Evolutionary conservation across 2,113 vertebrate genomes (phyloP).

Genomic region (Nerophis ophidion): DNA sequence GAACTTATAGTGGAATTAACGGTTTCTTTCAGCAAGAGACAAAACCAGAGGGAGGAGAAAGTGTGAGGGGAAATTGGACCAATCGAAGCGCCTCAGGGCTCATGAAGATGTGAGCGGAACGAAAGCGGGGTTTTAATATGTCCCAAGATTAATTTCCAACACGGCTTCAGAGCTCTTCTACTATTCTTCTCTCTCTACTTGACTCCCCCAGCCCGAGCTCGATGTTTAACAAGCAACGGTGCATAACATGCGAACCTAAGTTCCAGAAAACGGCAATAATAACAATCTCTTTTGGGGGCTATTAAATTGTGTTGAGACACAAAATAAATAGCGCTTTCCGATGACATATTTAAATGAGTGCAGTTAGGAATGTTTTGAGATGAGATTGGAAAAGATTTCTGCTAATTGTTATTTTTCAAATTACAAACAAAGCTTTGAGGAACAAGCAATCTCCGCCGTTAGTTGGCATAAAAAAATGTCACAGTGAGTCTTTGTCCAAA

Average conservation of each 20-base stretch:
- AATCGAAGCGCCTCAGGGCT: slow-evolving; percentile 5
- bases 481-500: no score
- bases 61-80: slow-evolving; percentile 11
- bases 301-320: slow-evolving; percentile 24
- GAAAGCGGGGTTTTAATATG: slow-evolving; percentile 27
- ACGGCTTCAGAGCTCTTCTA: slow-evolving; percentile 29
- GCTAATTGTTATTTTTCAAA: no score
- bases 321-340: slow-evolving; percentile 30
- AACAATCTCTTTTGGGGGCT: slow-evolving; percentile 30
- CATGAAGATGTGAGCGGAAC: slow-evolving; percentile 7
- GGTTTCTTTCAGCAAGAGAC: background rate
- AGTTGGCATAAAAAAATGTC: no score
- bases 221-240: slow-evolving; percentile 52
- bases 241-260: slow-evolving; percentile 30
- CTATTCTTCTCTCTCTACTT: slow-evolving; percentile 24
- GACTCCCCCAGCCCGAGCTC: slow-evolving; percentile 26
- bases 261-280: slow-evolving; percentile 44
- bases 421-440: no score
- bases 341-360: no score
- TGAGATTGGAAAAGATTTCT: no score
- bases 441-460: no score
- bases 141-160: slow-evolving; percentile 43
- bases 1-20: background rate
- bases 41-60: slow-evolving; percentile 8
- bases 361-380: no score